Evolutionary conservation across 2,797 vertebrate genomes (phyloP), one percentile per base, ranked within the genome.

Genomic region (Crax fasciolata): DNA sequence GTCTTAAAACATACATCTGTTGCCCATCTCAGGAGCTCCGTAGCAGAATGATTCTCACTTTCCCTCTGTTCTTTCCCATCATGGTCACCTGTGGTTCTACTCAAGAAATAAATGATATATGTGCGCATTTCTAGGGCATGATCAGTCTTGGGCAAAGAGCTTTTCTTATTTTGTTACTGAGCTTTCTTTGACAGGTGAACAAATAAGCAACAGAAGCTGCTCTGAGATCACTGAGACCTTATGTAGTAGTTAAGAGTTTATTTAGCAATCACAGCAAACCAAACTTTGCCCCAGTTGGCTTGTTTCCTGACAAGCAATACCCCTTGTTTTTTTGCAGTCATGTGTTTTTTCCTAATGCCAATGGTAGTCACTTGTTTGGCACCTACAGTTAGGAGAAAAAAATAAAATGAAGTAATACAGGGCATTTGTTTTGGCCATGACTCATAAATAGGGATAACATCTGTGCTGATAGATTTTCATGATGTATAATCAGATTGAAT

Each of bases 401-500:
- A 52, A 18, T 14, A 24, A 84, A 88, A 89, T 89, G 16, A 90
- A 90, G 85, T 79, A 86, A 86, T 88, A 88, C 59, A 43, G 71
- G 73, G 83, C 83, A 79, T 96, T 94, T 96, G 63, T 93, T 95
- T 95, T 96, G 95, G 91, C 44, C 21, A 30, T 44, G 85, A 54
- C 83, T 94, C 67, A 57, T 94, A 93, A 96, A 81, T 93, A 94
- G 59, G 9, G 43, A 43, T 84, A 96, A 90, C 87, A 84, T 94
- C 80, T 95, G 85, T 94, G 91, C 71, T 96, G 95, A 67, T 96
- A 78, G 80, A 35, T 95, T 91, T 88, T 93, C 9, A 5, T 92
- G 32, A 79, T 91, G 49, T 43, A 82, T 84, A 76, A 81, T 71
- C 87, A 82, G 70, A 81, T 51, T 86, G 83, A 92, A 82, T 25